phyloP scores from a whole-genome alignment of 2,888 invertebrate species.

The Cephus sareptanus region DNA sequence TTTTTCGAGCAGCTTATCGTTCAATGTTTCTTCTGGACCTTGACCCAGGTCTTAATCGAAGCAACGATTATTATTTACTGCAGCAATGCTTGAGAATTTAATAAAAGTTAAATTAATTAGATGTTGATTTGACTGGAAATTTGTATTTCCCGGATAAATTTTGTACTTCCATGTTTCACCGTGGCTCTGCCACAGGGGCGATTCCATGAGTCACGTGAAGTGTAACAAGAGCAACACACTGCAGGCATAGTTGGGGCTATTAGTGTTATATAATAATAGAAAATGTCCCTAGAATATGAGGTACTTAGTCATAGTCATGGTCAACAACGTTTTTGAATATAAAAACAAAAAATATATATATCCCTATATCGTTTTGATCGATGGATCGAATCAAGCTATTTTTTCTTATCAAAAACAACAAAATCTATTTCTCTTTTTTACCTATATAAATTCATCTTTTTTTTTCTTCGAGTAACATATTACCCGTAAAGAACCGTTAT shows the following conservation, averaged over 20 bases:
- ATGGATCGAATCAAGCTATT: too few relatives aligned
- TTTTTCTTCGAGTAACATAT: neutral
- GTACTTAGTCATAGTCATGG: too few relatives aligned
- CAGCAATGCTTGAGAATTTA: neutral
- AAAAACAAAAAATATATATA: too few relatives aligned
- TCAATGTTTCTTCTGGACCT: neutral
- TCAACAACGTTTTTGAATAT: too few relatives aligned
- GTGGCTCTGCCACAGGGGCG: neutral
- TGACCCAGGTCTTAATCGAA: neutral
- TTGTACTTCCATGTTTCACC: neutral
- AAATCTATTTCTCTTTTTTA: too few relatives aligned
- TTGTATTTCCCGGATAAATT: neutral
- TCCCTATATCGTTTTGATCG: too few relatives aligned
- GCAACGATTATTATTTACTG: neutral
- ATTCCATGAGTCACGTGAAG: neutral
- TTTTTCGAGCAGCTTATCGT: neutral
- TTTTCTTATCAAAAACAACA: too few relatives aligned
- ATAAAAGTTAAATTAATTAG: neutral
- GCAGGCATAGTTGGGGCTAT: neutral
- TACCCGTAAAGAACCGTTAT: constrained; percentile 17
- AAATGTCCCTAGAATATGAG: too few relatives aligned
- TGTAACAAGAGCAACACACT: neutral
- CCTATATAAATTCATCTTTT: neutral
- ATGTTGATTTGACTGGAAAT: neutral
- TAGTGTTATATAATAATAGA: too few relatives aligned